phyloP scores from a whole-genome alignment of 92 coral and sea anemone species.

The Parazoanthus darwini region DNA sequence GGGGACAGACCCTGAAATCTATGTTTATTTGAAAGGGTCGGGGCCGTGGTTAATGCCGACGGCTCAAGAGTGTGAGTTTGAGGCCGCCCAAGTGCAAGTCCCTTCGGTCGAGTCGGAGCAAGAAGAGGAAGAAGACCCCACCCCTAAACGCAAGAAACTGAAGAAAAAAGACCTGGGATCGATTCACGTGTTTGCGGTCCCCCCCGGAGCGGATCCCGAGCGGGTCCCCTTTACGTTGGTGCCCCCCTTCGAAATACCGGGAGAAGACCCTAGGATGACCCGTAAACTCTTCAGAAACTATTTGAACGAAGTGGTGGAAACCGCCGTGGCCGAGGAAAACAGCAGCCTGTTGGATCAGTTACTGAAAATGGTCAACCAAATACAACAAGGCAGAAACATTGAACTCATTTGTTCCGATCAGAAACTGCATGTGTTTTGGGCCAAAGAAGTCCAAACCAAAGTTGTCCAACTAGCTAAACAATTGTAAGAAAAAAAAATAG shows the following conservation, averaged over 20 bases:
- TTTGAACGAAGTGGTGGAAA: too few relatives aligned
- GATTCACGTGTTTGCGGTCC: not conserved
- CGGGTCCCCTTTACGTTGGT: not conserved
- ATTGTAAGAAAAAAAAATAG: not conserved
- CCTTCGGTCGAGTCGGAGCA: slow-evolving; percentile 5
- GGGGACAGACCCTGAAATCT: slow-evolving; percentile 4
- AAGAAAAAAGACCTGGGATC: not conserved
- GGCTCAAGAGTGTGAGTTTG: not conserved
- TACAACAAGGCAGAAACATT: not conserved
- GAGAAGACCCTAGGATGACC: not conserved
- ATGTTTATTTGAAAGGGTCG: not conserved
- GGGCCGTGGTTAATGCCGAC: slow-evolving; percentile 3
- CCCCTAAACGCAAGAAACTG: not conserved
- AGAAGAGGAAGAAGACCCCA: slow-evolving; percentile 1
- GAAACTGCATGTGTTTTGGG: not conserved
- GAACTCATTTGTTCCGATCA: not conserved
- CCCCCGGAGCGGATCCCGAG: not conserved
- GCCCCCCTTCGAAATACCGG: not conserved
- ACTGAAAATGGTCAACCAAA: not conserved
- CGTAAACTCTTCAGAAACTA: not conserved
- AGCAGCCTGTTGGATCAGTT: not conserved
- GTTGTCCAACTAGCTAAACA: not conserved
- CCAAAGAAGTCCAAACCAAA: not conserved
- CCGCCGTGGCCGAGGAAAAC: not conserved
- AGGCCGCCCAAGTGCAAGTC: slow-evolving; percentile 3